phyloP scores from a whole-genome alignment of 1,140 invertebrate species.

The Liolophura sinensis region DNA sequence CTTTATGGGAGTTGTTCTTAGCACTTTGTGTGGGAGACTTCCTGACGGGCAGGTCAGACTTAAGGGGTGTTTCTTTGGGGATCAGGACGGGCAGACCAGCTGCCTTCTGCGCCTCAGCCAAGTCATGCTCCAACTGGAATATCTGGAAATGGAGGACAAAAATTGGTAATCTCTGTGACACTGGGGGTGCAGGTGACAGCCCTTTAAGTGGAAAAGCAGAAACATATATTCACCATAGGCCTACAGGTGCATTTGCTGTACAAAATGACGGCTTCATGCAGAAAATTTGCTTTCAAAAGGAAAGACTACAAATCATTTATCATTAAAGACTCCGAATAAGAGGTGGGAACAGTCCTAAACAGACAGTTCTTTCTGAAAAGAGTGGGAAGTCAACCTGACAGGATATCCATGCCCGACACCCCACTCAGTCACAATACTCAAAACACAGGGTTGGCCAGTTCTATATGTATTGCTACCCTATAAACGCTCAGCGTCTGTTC shows the following conservation, averaged over 20 bases:
- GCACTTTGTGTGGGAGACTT: background rate
- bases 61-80: conserved; percentile 68
- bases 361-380: too few relatives aligned
- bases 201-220: background rate
- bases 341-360: too few relatives aligned
- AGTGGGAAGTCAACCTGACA: too few relatives aligned
- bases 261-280: background rate
- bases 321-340: too few relatives aligned
- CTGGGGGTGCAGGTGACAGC: background rate
- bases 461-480: too few relatives aligned
- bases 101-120: conserved; percentile 81
- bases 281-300: too few relatives aligned
- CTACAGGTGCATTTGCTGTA: background rate
- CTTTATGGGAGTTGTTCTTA: background rate
- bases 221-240: background rate
- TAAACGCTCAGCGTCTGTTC: too few relatives aligned
- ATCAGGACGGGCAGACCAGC: conserved; percentile 82
- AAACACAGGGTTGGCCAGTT: too few relatives aligned
- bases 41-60: background rate
- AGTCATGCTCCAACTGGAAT: conserved; percentile 70
- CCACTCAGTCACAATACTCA: too few relatives aligned
- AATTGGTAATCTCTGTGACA: background rate
- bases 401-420: too few relatives aligned
- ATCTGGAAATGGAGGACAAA: conserved; percentile 60
- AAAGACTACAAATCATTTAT: too few relatives aligned